A percentile compares a stretch with the other conserved stretches of the same genome.
These are phyloP conservation scores for Eilema sororculum DNA, from an alignment of 2,888 invertebrate species.

Conservation along the genomic window DNA sequence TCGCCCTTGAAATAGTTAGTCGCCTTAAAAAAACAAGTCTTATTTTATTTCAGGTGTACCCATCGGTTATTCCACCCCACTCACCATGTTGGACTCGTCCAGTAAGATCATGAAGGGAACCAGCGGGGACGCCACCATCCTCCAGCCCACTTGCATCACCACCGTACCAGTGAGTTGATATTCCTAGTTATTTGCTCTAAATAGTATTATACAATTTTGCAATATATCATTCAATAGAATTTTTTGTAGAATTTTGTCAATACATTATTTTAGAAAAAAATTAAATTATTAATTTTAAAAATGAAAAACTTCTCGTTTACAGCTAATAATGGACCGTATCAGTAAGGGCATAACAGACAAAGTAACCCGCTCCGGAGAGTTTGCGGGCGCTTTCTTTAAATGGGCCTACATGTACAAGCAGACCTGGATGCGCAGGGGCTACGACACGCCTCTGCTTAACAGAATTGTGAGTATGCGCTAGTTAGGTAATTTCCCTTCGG, in stretches of 20 bases:
- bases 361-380: slow-evolving; percentile 92
- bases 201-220: no score
- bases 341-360: slow-evolving; percentile 99
- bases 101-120: slow-evolving; percentile 98
- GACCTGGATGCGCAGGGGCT: slow-evolving; percentile 93
- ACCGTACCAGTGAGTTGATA: slow-evolving; percentile 94
- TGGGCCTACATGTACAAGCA: slow-evolving; percentile 98
- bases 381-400: slow-evolving; percentile 95
- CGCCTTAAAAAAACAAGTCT: no score
- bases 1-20: no score
- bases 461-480: slow-evolving; percentile 64
- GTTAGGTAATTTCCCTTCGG: not conserved
- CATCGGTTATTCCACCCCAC: slow-evolving; percentile 98
- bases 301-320: slow-evolving; percentile 46
- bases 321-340: slow-evolving; percentile 98
- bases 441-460: slow-evolving; percentile 91
- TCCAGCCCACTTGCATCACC: slow-evolving; percentile 97
- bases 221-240: no score
- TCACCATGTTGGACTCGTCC: slow-evolving; percentile 96
- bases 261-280: no score
- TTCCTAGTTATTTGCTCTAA: not conserved
- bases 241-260: no score
- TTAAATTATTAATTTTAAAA: not conserved
- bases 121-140: slow-evolving; percentile 96
- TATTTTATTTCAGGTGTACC: slow-evolving; percentile 90